Evolutionary conservation across 2,888 invertebrate species (phyloP), one percentile per base, ranked within the genome.

Genomic region (Chaitophorus viminalis): DNA sequence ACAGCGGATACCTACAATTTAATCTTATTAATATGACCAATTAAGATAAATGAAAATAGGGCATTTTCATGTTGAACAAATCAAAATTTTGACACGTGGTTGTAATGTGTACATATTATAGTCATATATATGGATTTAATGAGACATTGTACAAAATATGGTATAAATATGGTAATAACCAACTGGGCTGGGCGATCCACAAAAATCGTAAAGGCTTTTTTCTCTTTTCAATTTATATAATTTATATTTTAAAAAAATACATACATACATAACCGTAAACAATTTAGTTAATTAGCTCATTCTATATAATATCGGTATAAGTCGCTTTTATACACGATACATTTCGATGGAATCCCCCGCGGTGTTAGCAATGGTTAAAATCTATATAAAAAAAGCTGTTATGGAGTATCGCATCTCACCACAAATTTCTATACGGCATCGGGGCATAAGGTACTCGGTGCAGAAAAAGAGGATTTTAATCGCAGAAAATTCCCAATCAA

Each of bases 11-110:
- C 6, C 14, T 31, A 3, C 65, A 70, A 31, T 82, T 52, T 17
- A 6, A 70, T 70, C 46, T 70, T 31, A 39, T 70, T 68, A 68
- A 81, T 81, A 46, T 17, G 14, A 29, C 76, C 76, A 33, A 74
- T 74, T 36, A 65, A 29, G 29, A 46, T 29, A 29, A 81, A 31
- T 31, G n/a, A n/a, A n/a, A n/a, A 46, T n/a, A 25, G 46, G 46
- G 21, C 39, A 31, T 82, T 82, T 82, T 31, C 46, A 46, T 31
- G 52, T 2, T 14, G 6, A 82, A 70, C 52, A 46, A 70, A 46
- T 70, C 70, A 82, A 70, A 70, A 39, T 31, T 31, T 6, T 70
- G 70, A 46, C 70, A 70, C 52, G 60, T 6, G 33, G 33, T 52
- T 33, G 52, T 72, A 82, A 82, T 52, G 0, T 4, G 17, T 14